Conservation (phyloP, 2,113 vertebrate genomes). For the Clarias batrachus region DNA sequence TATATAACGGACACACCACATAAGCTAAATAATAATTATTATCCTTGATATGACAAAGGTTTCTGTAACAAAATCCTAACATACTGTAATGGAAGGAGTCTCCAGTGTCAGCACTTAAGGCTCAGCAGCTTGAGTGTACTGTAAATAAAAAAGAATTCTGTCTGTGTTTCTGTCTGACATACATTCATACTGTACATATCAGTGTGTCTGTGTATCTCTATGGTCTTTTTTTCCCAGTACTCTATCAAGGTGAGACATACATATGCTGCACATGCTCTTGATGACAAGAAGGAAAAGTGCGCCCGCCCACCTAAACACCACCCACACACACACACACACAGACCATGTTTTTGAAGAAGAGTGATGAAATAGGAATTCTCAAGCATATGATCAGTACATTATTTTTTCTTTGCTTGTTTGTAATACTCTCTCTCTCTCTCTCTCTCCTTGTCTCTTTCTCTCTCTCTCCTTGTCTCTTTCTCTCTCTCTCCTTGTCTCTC, state of each 20-base stretch:
- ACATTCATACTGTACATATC: background rate
- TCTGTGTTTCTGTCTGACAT: background rate
- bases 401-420: constrained; percentile 10
- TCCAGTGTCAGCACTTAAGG: background rate
- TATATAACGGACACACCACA: too few species aligned
- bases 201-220: background rate
- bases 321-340: background rate
- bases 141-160: background rate
- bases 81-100: background rate
- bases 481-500: background rate
- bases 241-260: background rate
- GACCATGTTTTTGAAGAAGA: background rate
- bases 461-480: background rate
- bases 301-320: background rate
- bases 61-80: background rate
- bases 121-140: background rate
- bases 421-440: background rate
- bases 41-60: background rate
- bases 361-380: background rate
- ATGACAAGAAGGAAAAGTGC: background rate
- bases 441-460: background rate
- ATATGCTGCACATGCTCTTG: background rate
- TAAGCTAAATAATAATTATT: background rate
- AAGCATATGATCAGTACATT: background rate
- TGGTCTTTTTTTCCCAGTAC: background rate